Evolutionary conservation across 2,888 invertebrate genomes (phyloP), one percentile per base, ranked within the genome.

Genomic region (Ophioninae sp.): DNA sequence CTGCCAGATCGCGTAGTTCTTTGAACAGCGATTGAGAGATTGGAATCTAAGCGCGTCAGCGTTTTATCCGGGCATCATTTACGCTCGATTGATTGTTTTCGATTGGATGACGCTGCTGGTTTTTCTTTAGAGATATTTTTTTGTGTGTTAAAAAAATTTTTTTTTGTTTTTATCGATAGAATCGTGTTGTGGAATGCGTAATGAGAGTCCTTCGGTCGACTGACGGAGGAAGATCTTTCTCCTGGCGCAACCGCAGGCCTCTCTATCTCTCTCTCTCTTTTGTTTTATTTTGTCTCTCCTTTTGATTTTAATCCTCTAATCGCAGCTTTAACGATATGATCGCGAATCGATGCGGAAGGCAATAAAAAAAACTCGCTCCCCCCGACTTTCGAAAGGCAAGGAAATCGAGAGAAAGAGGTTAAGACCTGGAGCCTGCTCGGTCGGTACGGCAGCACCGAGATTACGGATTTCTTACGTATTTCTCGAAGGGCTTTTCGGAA

Each of bases 161-260:
- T 44, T 23, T 68, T 44, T 44, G n/a, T 50, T 20, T 23, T 20
- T 56, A 65, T 39, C 37, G 44, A 44, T 21, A 44, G 61, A 67
- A 72, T 79, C 70, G 41, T 72, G 77, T 72, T 75, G 80, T 86
- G 87, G 87, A 87, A 87, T 87, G 87, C 85, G 83, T 86, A 62
- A 81, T 50, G 50, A 50, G 50, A 50, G 83, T 86, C 84, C 80
- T 85, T 87, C 80, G 6, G 81, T 30, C 65, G 67, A 56, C 65
- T 61, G 17, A 68, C 77, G 78, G 78, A 70, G 78, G 56, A 79
- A 65, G 72, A 62, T 79, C 70, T 79, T 78, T 84, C 64, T 64
- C 79, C 72, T 37, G 79, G 73, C 79, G 73, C 79, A 72, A 67
- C 72, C 70, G 79, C 56, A 39, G 50, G 37, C 30, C 75, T 68